These are phyloP conservation scores for Brachyhypopomus occidentalis DNA, from an alignment of 2,113 vertebrate species.

Conservation along the genomic window DNA sequence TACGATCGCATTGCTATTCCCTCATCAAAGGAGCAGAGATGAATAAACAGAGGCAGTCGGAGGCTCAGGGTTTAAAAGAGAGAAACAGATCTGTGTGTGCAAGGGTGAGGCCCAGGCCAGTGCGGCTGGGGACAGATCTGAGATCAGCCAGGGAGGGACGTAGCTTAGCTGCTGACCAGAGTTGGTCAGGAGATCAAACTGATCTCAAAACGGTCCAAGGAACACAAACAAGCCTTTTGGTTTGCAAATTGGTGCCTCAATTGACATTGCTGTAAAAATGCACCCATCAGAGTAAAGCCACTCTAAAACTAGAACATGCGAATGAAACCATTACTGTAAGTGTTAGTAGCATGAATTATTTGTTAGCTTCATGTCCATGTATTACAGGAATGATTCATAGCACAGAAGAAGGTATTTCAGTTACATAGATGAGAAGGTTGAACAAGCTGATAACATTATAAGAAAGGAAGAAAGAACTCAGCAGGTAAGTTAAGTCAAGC, in stretches of 20 bases:
- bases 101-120: constrained; percentile 38
- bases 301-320: no score
- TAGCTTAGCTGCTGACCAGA: constrained; percentile 19
- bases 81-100: constrained; percentile 32
- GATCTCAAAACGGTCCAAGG: not conserved
- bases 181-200: constrained; percentile 16
- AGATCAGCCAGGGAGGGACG: constrained; percentile 13
- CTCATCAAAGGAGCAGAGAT: constrained; percentile 46
- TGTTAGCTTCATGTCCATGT: no score
- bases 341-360: no score
- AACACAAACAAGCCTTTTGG: not conserved
- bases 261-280: not conserved
- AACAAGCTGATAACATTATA: no score
- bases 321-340: no score
- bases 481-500: no score
- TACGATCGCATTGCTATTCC: constrained; percentile 55
- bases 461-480: no score
- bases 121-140: constrained; percentile 17
- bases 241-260: not conserved
- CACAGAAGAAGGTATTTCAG: no score
- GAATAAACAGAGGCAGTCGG: constrained; percentile 48
- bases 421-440: no score
- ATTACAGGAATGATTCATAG: no score
- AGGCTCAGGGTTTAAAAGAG: constrained; percentile 22
- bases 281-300: not conserved